A percentile compares a stretch with the other conserved stretches of the same genome.
phyloP scores from a whole-genome alignment of 2,888 invertebrate species.

The Physocephala rufipes region DNA sequence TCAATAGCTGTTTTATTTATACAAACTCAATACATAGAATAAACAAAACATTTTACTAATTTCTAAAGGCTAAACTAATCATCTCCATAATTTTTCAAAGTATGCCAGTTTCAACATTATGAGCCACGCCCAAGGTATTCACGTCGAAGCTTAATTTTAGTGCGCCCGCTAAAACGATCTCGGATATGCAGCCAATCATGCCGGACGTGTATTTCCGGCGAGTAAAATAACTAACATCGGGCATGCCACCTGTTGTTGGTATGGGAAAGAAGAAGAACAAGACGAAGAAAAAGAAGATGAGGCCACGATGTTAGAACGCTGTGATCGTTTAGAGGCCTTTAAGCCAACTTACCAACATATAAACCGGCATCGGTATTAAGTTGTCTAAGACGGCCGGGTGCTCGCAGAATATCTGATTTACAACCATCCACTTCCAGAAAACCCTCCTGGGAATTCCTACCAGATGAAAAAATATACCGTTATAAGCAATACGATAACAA shows the following conservation, averaged over 20 bases:
- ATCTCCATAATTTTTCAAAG: conserved; percentile 61
- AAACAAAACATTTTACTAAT: conserved; percentile 48
- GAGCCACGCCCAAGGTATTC: conserved; percentile 64
- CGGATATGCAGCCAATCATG: conserved; percentile 83
- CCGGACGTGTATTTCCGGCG: conserved; percentile 78
- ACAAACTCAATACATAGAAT: conserved; percentile 52
- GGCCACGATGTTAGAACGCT: neutral
- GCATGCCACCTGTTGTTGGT: conserved; percentile 76
- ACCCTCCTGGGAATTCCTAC: conserved; percentile 85
- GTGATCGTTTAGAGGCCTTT: too few relatives aligned
- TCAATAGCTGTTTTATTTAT: conserved; percentile 58
- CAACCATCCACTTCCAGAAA: conserved; percentile 89
- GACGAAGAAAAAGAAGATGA: neutral
- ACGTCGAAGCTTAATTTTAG: conserved; percentile 75
- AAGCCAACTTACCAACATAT: conserved; percentile 77
- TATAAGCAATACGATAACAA: too few relatives aligned
- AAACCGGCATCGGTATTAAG: conserved; percentile 88
- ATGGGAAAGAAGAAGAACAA: neutral
- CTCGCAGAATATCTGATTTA: conserved; percentile 80
- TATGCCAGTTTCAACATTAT: conserved; percentile 65
- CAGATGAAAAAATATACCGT: conserved; percentile 7
- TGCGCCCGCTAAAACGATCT: conserved; percentile 82
- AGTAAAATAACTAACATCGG: conserved; percentile 77
- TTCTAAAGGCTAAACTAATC: conserved; percentile 58
- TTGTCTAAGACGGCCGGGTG: conserved; percentile 85